Evolutionary conservation across 2,797 vertebrate genomes (phyloP).

Genomic region (Tarsius wallacei): DNA sequence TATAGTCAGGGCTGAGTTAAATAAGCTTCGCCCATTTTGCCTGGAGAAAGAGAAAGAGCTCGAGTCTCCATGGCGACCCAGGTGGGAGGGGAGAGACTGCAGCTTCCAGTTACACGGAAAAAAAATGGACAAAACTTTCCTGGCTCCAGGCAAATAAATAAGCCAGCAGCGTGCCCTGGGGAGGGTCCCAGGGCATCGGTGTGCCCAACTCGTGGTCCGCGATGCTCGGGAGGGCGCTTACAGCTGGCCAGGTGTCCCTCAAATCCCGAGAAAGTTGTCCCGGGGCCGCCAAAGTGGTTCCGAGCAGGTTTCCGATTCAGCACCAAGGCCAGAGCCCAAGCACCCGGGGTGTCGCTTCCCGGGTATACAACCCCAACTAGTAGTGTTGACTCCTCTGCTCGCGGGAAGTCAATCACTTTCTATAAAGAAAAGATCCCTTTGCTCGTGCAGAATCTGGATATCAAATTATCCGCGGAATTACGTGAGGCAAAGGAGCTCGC

Average conservation of each 20-base stretch:
- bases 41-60: conserved; percentile 88
- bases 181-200: not conserved
- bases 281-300: fast-evolving
- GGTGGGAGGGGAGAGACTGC: conserved; percentile 84
- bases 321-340: conserved; percentile 82
- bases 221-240: not conserved
- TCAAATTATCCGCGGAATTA: conserved; percentile 42
- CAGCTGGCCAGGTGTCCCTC: not conserved
- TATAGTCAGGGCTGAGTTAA: conserved; percentile 76
- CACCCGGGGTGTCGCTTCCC: fast-evolving
- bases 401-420: not conserved
- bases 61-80: conserved; percentile 94
- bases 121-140: conserved; percentile 86
- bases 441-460: not conserved
- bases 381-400: fast-evolving
- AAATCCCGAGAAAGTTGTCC: not conserved
- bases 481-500: not conserved
- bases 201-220: not conserved
- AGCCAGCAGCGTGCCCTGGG: not conserved
- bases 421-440: not conserved
- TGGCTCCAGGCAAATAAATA: not conserved
- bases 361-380: fast-evolving
- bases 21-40: conserved; percentile 89
- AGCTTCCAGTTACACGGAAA: conserved; percentile 48
- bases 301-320: conserved; percentile 43